These are phyloP conservation scores for Scopus umbretta DNA, from an alignment of 2,113 vertebrate species.

Conservation along the genomic window DNA sequence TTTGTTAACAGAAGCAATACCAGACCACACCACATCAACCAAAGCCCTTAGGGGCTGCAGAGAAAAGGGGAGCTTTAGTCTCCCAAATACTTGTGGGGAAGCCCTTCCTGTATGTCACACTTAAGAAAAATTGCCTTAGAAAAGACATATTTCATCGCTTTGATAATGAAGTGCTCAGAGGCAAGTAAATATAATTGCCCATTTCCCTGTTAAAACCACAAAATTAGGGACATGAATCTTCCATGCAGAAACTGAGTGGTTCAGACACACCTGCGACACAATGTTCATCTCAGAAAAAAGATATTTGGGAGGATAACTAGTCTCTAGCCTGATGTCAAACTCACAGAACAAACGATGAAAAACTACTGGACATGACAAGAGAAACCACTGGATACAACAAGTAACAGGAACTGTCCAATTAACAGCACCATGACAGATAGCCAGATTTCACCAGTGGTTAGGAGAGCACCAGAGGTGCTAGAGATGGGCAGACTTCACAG, in stretches of 20 bases:
- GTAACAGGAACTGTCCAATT: neutral
- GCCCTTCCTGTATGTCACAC: neutral
- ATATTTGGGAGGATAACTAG: neutral
- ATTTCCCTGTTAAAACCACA: neutral
- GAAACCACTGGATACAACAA: neutral
- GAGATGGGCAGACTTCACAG: neutral
- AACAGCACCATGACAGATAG: neutral
- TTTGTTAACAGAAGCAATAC: neutral
- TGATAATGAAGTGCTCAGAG: neutral
- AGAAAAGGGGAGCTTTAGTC: neutral
- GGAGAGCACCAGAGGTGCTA: neutral
- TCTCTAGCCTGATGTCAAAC: neutral
- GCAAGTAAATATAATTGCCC: neutral
- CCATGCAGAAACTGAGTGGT: neutral
- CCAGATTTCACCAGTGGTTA: neutral
- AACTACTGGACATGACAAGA: neutral
- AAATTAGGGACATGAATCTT: neutral
- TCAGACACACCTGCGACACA: neutral
- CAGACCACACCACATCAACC: neutral
- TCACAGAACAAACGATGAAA: neutral
- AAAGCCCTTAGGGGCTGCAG: neutral
- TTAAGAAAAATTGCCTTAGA: neutral
- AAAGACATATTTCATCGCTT: neutral
- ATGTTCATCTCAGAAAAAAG: neutral
- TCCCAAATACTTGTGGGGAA: neutral